Base-by-base conservation (phyloP, 2,797 vertebrate genomes). In the Sebastes miniatus region DNA sequence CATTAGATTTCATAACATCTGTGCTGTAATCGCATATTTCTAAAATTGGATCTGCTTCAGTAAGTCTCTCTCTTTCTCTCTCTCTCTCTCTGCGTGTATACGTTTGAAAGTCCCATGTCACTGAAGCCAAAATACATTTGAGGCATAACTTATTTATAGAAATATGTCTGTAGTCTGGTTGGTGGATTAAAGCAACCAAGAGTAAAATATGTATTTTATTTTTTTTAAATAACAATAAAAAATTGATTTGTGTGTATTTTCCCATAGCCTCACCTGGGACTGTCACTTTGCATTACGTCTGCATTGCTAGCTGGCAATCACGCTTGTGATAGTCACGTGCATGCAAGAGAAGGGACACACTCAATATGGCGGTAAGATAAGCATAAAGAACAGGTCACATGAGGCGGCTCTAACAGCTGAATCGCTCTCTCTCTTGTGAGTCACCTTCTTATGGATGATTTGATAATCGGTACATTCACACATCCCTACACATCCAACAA, bases 361-460 rank as follows among this genome's bases (percentile, higher is more conserved):
- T 91, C 87, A 91, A 88, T 82, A 91, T 88, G 90, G 88, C 65
- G 32, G 73, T 14, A 79, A 75, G 79, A 87, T 78, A 77, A 88
- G 87, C 86, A 81, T 83, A 85, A 89, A 92, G 89, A 83, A 80
- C 67, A 76, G 79, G 87, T 89, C 75, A 84, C 81, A 77, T 80
- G 83, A 89, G 69, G 36, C 78, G 62, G 63, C 71, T 84, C 62
- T 77, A 59, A 81, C 84, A 86, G 85, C 83, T 87, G 79, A 90
- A 75, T 84, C 34, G 27, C 32, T 65, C 83, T 72, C 52, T 67
- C 85, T 90, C 85, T 86, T n/a, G 67, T 89, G 90, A 92, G 81
- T 90, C 89, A 89, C 88, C 83, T 88, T 90, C 82, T 89, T 90
- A 89, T 85, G 89, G 91, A 90, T 87, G 89, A 82, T 89, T 93